A percentile compares a stretch with the other conserved stretches of the same genome.
These are phyloP conservation scores for Equus quagga DNA, from an alignment of 2,113 vertebrate genomes.

Conservation along the genomic window DNA sequence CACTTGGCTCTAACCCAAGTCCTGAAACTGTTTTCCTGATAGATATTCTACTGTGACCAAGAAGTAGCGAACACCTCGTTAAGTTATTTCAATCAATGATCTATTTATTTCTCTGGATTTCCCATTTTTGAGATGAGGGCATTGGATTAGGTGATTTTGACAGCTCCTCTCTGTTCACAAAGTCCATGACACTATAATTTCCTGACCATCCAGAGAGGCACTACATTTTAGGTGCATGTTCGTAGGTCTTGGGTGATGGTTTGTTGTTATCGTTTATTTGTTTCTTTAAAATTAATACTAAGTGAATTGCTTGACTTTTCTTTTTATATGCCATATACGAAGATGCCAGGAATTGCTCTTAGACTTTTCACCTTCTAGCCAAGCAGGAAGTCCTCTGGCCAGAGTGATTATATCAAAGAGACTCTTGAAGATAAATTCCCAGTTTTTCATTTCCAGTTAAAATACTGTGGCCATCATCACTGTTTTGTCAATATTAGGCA, in stretches of 20 bases:
- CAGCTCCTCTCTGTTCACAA: background rate
- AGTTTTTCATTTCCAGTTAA: conserved; percentile 47
- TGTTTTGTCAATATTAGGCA: background rate
- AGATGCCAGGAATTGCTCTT: conserved; percentile 53
- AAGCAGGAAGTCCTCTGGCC: background rate
- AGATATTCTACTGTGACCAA: background rate
- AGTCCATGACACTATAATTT: background rate
- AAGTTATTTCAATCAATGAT: background rate
- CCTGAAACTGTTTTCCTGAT: background rate
- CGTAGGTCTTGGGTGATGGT: background rate
- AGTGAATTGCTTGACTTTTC: conserved; percentile 74
- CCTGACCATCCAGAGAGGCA: background rate
- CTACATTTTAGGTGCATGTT: background rate
- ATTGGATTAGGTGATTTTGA: background rate
- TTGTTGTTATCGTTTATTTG: background rate
- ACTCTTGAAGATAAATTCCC: conserved; percentile 13
- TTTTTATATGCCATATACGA: conserved; percentile 13
- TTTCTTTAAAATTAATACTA: conserved; percentile 75
- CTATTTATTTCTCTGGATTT: background rate
- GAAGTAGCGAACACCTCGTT: background rate
- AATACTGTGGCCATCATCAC: conserved; percentile 1
- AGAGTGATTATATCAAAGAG: conserved; percentile 43
- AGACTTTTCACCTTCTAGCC: conserved; percentile 43
- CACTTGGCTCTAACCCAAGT: background rate
- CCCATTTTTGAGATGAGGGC: background rate